Conservation (phyloP, 92 coral and sea anemone genomes). For the Phymanthus crucifer region DNA sequence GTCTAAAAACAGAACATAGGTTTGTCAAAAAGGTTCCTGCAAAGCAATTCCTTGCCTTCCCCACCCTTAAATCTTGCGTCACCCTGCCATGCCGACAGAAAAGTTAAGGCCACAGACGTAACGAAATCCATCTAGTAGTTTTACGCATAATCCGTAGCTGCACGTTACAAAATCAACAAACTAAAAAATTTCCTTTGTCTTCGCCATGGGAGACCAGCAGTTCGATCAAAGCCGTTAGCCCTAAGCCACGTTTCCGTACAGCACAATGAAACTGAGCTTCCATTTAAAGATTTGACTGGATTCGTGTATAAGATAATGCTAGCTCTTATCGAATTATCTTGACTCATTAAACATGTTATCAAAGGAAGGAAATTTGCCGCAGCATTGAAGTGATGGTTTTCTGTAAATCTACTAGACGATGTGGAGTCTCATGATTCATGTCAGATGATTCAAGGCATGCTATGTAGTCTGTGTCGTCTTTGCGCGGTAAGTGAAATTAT, state of each 20-base stretch:
- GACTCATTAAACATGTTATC: background rate
- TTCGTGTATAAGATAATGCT: background rate
- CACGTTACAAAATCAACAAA: constrained; percentile 26
- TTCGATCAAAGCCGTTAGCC: background rate
- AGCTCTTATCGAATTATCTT: background rate
- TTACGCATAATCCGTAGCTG: background rate
- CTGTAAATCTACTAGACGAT: background rate
- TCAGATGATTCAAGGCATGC: background rate
- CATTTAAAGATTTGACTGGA: background rate
- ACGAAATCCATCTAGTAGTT: constrained; percentile 14
- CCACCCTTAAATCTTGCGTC: background rate
- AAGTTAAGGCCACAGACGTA: background rate
- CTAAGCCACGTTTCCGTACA: background rate
- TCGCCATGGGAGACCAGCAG: constrained; percentile 5
- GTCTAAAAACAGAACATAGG: no score
- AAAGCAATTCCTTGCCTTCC: background rate
- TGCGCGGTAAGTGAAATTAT: background rate
- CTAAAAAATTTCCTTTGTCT: background rate
- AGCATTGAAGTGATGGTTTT: background rate
- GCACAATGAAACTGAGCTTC: background rate
- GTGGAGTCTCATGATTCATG: background rate
- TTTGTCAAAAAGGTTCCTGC: background rate
- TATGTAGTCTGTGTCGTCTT: background rate
- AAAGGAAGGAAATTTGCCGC: background rate
- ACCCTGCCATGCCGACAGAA: background rate